A percentile compares a stretch with the other conserved stretches of the same genome.
These are phyloP conservation scores for Lepilemur septentrionalis DNA, from an alignment of 2,797 vertebrate genomes.

Conservation along the genomic window DNA sequence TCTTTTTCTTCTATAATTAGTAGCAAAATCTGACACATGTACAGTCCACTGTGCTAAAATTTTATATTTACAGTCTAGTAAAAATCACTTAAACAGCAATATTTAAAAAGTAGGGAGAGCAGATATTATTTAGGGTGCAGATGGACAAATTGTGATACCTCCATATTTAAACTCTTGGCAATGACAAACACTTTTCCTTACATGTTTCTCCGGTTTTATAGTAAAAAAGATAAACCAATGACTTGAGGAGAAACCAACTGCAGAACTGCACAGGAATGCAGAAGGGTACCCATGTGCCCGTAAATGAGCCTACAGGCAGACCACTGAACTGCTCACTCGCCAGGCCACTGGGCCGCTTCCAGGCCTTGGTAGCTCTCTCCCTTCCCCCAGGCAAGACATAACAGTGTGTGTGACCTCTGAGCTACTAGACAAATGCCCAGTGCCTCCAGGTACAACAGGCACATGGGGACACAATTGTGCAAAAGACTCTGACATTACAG, in stretches of 20 bases:
- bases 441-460: not conserved
- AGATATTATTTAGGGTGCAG: not conserved
- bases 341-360: not conserved
- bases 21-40: not conserved
- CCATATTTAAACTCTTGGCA: constrained; percentile 5
- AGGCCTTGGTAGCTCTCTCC: not conserved
- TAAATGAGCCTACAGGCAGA: not conserved
- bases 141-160: not conserved
- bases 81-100: constrained; percentile 9
- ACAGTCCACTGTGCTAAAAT: not conserved
- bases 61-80: not conserved
- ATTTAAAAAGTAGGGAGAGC: not conserved
- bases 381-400: not conserved
- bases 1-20: constrained; percentile 23
- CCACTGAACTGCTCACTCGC: not conserved
- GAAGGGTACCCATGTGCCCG: not conserved
- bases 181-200: constrained; percentile 16
- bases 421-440: not conserved
- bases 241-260: not conserved
- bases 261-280: not conserved
- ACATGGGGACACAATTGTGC: not conserved
- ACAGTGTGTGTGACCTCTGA: not conserved
- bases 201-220: not conserved
- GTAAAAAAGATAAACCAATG: not conserved
- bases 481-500: not conserved